phyloP scores from a whole-genome alignment of 2,888 invertebrate species.

The Xanthorhoe spadicearia region DNA sequence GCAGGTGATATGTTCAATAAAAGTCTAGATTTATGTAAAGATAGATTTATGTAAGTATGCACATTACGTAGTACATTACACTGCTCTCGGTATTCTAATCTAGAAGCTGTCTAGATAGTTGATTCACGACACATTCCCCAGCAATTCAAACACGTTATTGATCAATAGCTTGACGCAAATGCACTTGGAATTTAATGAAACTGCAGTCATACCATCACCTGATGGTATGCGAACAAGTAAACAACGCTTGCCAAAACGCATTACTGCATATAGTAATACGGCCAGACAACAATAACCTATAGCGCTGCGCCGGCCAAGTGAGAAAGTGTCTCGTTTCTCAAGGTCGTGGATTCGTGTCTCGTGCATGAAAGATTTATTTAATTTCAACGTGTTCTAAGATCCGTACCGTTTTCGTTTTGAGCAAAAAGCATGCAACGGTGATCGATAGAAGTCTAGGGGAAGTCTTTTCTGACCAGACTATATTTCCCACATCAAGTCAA shows the following conservation, averaged over 20 bases:
- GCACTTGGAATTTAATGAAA: slow-evolving; percentile 9
- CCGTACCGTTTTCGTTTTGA: too few relatives aligned
- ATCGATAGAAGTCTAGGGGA: too few relatives aligned
- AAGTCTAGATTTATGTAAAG: too few relatives aligned
- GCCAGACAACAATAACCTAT: neutral
- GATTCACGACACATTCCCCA: neutral
- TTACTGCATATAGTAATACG: slow-evolving; percentile 5
- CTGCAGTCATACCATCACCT: slow-evolving; percentile 14
- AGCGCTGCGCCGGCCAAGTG: neutral
- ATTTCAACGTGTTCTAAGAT: too few relatives aligned
- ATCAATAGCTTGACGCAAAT: slow-evolving; percentile 14
- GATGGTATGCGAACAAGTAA: slow-evolving; percentile 26
- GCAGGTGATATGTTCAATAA: too few relatives aligned
- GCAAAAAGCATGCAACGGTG: too few relatives aligned
- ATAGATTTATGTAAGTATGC: too few relatives aligned
- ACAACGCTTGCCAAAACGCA: slow-evolving; percentile 27
- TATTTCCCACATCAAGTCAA: too few relatives aligned
- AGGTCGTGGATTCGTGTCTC: neutral
- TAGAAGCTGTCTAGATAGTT: neutral
- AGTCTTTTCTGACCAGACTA: too few relatives aligned
- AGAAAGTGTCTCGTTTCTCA: neutral
- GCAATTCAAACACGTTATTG: slow-evolving; percentile 5
- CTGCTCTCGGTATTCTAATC: neutral
- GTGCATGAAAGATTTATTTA: neutral
- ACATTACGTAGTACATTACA: slow-evolving; percentile 2